Evolutionary conservation across 2,113 vertebrate genomes (phyloP), one percentile per base, ranked within the genome.

Genomic region (Scatophagus argus): DNA sequence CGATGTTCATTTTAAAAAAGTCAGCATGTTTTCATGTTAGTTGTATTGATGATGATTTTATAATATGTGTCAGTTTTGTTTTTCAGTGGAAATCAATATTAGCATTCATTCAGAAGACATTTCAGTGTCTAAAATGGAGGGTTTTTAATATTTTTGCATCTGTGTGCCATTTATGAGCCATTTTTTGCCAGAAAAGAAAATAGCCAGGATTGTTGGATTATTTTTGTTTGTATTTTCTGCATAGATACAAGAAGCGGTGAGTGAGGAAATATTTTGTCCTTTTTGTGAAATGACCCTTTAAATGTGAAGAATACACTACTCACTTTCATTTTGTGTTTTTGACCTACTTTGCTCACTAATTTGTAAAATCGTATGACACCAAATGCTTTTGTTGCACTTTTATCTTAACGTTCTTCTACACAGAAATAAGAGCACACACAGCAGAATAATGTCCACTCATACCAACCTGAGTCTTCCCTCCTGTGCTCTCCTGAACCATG

Each of bases 391-490:
- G n/a, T n/a, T n/a, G n/a, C n/a, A n/a, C n/a, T n/a, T n/a, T n/a
- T n/a, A n/a, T n/a, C n/a, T n/a, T n/a, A n/a, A n/a, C n/a, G n/a
- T n/a, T n/a, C n/a, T 9, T 31, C 8, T 17, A 44, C 21, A 39
- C 10, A 16, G 44, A 31, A 39, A 31, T 23, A 12, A 49, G 4
- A 29, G 10, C 13, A 36, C n/a, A 8, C 56, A 14, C 25, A 27
- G 60, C 5, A 43, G 11, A 25, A 36, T 34, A 16, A 54, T 4
- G 11, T 27, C 46, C 36, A 49, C 38, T 47, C 3, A 2, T 23
- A 77, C 87, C 14, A 68, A 99, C 98, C 97, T 99, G 97, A 13
- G 96, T 96, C 84, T 96, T 96, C 21, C 98, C 98, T 3, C 98
- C 98, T 0, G 97, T 94, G 85, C 93, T 95, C 75, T 97, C 96